These are phyloP conservation scores for Drosophila chauvacae DNA, from an alignment of 1,140 invertebrate genomes.

Conservation along the genomic window DNA sequence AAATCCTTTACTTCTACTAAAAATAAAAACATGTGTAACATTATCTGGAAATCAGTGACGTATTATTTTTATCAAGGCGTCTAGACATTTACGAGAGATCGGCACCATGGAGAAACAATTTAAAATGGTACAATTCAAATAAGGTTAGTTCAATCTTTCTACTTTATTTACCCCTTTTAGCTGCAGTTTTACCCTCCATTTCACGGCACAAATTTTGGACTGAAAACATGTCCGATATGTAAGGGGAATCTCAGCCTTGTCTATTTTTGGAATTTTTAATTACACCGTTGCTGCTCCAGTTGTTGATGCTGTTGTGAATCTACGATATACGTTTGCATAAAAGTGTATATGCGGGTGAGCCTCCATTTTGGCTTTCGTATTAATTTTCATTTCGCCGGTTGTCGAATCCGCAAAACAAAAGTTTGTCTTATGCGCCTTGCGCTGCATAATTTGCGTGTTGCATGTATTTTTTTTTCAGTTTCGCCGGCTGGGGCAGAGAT, in stretches of 20 bases:
- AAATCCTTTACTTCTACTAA: no score
- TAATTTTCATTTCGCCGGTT: slow-evolving; percentile 74
- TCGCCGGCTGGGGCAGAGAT: slow-evolving; percentile 12
- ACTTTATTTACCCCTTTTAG: background rate
- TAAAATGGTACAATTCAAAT: background rate
- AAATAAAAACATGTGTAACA: background rate
- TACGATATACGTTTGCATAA: slow-evolving; percentile 2
- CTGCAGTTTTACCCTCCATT: background rate
- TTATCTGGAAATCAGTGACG: background rate
- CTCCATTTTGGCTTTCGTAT: slow-evolving; percentile 65
- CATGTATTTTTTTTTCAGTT: slow-evolving; percentile 43
- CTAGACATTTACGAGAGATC: background rate
- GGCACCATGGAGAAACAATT: background rate
- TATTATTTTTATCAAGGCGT: no score
- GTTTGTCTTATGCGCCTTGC: slow-evolving; percentile 78
- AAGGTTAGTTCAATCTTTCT: background rate
- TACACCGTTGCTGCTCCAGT: slow-evolving; percentile 57
- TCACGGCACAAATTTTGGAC: background rate
- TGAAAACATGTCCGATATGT: slow-evolving; percentile 14
- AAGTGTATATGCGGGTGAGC: slow-evolving; percentile 1
- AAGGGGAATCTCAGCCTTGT: slow-evolving; percentile 15
- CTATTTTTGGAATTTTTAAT: slow-evolving; percentile 70
- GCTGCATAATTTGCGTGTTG: slow-evolving; percentile 77
- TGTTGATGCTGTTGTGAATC: slow-evolving; percentile 22
- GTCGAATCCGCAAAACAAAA: slow-evolving; percentile 74